These are phyloP conservation scores for Ormyrus rosae DNA, from an alignment of 2,888 invertebrate species.

Conservation along the genomic window DNA sequence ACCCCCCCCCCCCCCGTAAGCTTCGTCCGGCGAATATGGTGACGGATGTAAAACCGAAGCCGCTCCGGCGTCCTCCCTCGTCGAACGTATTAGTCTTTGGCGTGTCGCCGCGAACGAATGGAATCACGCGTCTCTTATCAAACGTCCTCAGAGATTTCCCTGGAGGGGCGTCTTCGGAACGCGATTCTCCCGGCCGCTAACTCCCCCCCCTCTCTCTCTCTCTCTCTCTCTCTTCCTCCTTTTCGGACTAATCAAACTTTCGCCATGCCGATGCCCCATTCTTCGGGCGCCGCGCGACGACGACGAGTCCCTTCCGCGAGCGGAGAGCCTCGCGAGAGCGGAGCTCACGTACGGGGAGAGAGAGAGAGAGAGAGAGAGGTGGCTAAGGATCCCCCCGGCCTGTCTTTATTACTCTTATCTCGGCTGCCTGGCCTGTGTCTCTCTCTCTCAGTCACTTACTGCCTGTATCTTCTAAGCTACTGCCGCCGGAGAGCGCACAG, in stretches of 20 bases:
- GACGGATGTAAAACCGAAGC: slow-evolving; percentile 58
- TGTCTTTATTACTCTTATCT: slow-evolving; percentile 40
- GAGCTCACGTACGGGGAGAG: background rate
- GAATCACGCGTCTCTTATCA: slow-evolving; percentile 63
- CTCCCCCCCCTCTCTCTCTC: slow-evolving; percentile 32
- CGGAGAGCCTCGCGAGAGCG: background rate
- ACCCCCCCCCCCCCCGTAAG: no score
- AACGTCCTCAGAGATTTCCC: slow-evolving; percentile 63
- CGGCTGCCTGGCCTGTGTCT: background rate
- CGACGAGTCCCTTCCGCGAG: background rate
- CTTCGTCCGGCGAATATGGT: slow-evolving; percentile 40
- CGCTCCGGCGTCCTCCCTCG: background rate
- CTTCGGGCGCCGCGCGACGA: background rate
- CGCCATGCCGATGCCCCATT: slow-evolving; percentile 29
- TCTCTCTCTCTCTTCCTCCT: slow-evolving; percentile 34
- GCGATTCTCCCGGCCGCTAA: slow-evolving; percentile 52
- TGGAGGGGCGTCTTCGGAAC: slow-evolving; percentile 53
- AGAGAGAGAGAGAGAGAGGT: no score
- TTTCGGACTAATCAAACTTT: slow-evolving; percentile 61
- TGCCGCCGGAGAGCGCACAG: no score
- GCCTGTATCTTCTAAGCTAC: no score
- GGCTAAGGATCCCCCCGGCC: background rate
- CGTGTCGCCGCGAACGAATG: slow-evolving; percentile 51
- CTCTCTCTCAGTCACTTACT: no score
- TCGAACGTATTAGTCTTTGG: slow-evolving; percentile 55